These are phyloP conservation scores for Microvelia longipes DNA, from an alignment of 1,140 invertebrate species.

Conservation along the genomic window DNA sequence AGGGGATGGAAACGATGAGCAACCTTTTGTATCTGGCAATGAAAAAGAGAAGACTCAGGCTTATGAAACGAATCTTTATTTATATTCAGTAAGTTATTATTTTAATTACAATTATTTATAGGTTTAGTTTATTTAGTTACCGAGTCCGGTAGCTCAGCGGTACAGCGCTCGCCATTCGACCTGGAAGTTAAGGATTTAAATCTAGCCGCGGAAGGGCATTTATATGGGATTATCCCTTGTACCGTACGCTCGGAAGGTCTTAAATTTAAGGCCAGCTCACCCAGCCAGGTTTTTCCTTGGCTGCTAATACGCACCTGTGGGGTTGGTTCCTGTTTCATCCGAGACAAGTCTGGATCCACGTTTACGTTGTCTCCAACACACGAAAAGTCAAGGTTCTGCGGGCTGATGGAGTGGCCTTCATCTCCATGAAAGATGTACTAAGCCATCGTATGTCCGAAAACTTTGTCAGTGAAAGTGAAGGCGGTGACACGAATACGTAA, in stretches of 20 bases:
- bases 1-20: conserved; percentile 48
- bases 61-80: conserved; percentile 55
- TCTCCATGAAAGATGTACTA: neutral
- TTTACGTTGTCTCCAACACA: neutral
- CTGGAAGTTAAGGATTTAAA: too few species aligned
- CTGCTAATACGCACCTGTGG: neutral
- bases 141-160: too few species aligned
- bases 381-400: neutral
- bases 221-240: too few species aligned
- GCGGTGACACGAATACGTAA: too few species aligned
- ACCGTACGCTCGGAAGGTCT: too few species aligned
- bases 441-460: neutral
- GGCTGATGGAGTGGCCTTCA: neutral
- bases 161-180: too few species aligned
- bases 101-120: neutral
- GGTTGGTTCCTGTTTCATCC: too few species aligned
- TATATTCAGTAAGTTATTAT: conserved; percentile 45
- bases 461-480: too few species aligned
- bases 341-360: neutral
- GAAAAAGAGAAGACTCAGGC: conserved; percentile 44
- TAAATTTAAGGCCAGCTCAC: too few species aligned
- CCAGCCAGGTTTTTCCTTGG: neutral
- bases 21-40: conserved; percentile 35
- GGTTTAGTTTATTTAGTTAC: neutral
- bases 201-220: too few species aligned